Base-by-base conservation (phyloP, 2,888 invertebrate genomes). In the Iphiclides podalirius region DNA sequence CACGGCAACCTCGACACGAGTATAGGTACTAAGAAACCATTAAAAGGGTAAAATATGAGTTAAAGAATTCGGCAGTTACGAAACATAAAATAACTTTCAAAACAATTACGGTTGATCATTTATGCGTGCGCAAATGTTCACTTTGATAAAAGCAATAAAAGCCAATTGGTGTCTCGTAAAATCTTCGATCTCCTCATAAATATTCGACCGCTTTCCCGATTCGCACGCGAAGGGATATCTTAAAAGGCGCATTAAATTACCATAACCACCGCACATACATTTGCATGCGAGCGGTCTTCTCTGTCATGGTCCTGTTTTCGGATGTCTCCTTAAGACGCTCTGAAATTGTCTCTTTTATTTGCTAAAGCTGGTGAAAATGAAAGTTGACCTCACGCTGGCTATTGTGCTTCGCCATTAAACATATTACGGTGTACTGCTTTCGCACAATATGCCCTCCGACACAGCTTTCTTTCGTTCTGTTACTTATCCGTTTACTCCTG, bases 171-270 rank as follows among this genome's bases (percentile, higher is more conserved):
- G 61, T 69, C 71, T 70, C 64, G 61, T 61, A 59, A 68, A 67
- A 60, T 59, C 64, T 72, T 67, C 72, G 70, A 69, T 72, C 64
- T 70, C 66, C 72, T 78, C 74, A 79, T 81, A 78, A 82, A 84
- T 80, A 82, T 81, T 75, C 72, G 75, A 69, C 39, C 57, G 66
- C 84, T 84, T 83, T 85, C 80, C 67, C 78, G 62, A 64, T 57
- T 64, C 65, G 65, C 71, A 75, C 70, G 68, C 69, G 47, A 74
- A 73, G 75, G 75, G 69, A 61, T 63, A 67, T 69, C 38, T 46
- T 44, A 56, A 53, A 45, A 38, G 53, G 45, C 23, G 52, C 36
- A 45, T 15, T 50, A 45, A 50, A 50, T 45, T 45, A 45, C 45
- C 26, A 14, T 23, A 49, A 33, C 28, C 28, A 37, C 39, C 36